phyloP scores from a whole-genome alignment of 1,140 invertebrate species.

The Acyrthosiphon pisum region DNA sequence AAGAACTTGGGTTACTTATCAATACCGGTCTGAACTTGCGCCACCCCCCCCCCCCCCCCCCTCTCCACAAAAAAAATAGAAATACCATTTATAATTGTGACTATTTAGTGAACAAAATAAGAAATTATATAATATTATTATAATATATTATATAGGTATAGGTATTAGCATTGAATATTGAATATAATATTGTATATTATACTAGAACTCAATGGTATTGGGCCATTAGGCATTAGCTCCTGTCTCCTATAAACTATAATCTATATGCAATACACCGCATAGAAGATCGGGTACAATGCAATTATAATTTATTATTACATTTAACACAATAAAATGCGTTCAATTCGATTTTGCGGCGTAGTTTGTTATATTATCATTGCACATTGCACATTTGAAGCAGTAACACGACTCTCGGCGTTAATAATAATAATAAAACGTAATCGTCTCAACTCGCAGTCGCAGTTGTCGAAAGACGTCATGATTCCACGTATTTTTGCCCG shows the following conservation, averaged over 20 bases:
- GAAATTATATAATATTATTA: neutral
- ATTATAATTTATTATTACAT: neutral
- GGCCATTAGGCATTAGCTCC: neutral
- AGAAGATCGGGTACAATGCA: neutral
- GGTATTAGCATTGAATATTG: too few relatives aligned
- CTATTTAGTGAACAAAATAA: neutral
- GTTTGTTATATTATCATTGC: neutral
- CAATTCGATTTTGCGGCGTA: neutral
- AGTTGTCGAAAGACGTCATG: neutral
- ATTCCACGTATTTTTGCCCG: constrained; percentile 5
- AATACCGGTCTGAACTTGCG: neutral
- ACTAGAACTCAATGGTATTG: too few relatives aligned
- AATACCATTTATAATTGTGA: neutral
- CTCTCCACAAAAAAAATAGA: too few relatives aligned
- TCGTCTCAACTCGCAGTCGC: neutral
- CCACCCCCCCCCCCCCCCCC: too few relatives aligned
- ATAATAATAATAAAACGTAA: neutral
- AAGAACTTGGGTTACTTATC: neutral
- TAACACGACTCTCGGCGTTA: constrained; percentile 3
- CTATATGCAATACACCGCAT: neutral
- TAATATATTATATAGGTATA: too few relatives aligned
- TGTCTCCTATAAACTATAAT: neutral
- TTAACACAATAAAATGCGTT: neutral
- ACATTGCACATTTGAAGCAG: neutral
- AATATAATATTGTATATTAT: too few relatives aligned